Conservation (phyloP, 1,140 invertebrate genomes). For the Drosophila fuyamai region DNA sequence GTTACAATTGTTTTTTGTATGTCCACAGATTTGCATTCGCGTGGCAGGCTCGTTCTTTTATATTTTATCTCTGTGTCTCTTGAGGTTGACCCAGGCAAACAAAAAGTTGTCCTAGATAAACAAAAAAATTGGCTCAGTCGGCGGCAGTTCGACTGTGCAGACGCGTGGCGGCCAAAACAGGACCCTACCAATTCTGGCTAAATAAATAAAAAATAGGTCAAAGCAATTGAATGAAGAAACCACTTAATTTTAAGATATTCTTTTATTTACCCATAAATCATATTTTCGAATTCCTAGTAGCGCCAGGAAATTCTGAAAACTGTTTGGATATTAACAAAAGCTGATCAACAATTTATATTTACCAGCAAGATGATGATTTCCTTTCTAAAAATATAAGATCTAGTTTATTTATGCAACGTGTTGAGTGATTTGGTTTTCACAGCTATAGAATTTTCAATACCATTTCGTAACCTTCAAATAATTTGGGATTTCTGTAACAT, state of each 20-base stretch:
- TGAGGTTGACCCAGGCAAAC: conserved; percentile 50
- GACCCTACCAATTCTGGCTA: conserved; percentile 6
- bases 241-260: conserved; percentile 2
- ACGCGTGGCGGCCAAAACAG: conserved; percentile 29
- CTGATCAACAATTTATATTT: conserved; percentile 18
- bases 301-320: not conserved
- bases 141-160: conserved; percentile 14
- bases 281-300: conserved; percentile 6
- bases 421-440: conserved; percentile 35
- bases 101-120: conserved; percentile 51
- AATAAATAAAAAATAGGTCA: conserved; percentile 12
- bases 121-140: conserved; percentile 54
- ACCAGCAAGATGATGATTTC: conserved; percentile 11
- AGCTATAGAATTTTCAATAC: conserved; percentile 5
- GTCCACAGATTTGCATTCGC: conserved; percentile 39
- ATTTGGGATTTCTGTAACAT: not conserved
- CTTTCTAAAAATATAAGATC: conserved; percentile 27
- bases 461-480: conserved; percentile 18
- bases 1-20: conserved; percentile 62
- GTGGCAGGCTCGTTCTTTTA: conserved; percentile 19
- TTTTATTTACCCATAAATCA: conserved; percentile 26
- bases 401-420: conserved; percentile 13
- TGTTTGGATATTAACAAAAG: conserved; percentile 20
- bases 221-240: conserved; percentile 7
- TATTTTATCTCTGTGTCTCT: conserved; percentile 10